These are phyloP conservation scores for Chondrosia reniformis DNA, from an alignment of 37 sponge, comb jelly and placozoan genomes.

Conservation along the genomic window DNA sequence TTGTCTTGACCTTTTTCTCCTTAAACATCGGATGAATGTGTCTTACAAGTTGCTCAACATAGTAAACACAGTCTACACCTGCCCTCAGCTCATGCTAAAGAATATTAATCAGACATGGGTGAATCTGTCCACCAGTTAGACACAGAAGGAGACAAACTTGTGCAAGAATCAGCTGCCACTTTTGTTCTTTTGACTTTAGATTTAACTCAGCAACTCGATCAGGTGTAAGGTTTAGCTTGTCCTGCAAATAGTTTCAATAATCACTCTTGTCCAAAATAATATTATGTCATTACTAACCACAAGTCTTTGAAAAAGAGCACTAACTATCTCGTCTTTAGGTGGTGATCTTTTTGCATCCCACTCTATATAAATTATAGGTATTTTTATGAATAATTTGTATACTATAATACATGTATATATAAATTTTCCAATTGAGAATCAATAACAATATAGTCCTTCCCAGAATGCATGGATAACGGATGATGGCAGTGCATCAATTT, in stretches of 20 bases:
- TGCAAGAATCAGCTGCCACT: slow-evolving; percentile 74
- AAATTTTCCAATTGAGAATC: too few relatives aligned
- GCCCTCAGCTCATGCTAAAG: slow-evolving; percentile 58
- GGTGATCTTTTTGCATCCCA: slow-evolving; percentile 34
- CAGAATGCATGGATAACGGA: too few relatives aligned
- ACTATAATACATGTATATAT: too few relatives aligned
- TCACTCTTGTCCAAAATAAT: neutral
- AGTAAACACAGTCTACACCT: slow-evolving; percentile 59
- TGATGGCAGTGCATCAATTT: too few relatives aligned
- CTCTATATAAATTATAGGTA: too few relatives aligned
- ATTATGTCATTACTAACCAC: slow-evolving; percentile 38
- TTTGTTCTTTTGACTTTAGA: slow-evolving; percentile 52
- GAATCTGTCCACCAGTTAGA: neutral
- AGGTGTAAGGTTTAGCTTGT: slow-evolving; percentile 55
- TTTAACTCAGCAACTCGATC: slow-evolving; percentile 69
- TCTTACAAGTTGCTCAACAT: slow-evolving; percentile 70
- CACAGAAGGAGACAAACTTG: slow-evolving; percentile 53
- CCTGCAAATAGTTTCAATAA: slow-evolving; percentile 18
- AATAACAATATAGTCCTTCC: too few relatives aligned
- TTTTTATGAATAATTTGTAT: too few relatives aligned
- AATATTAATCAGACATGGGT: neutral
- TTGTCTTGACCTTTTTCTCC: slow-evolving; percentile 56
- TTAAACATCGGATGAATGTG: slow-evolving; percentile 71
- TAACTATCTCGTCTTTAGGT: slow-evolving; percentile 68
- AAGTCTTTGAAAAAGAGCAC: slow-evolving; percentile 62